A percentile compares a stretch with the other conserved stretches of the same genome.
Evolutionary conservation across 1,140 invertebrate species (phyloP).

Genomic region (Zaprionus taronus): DNA sequence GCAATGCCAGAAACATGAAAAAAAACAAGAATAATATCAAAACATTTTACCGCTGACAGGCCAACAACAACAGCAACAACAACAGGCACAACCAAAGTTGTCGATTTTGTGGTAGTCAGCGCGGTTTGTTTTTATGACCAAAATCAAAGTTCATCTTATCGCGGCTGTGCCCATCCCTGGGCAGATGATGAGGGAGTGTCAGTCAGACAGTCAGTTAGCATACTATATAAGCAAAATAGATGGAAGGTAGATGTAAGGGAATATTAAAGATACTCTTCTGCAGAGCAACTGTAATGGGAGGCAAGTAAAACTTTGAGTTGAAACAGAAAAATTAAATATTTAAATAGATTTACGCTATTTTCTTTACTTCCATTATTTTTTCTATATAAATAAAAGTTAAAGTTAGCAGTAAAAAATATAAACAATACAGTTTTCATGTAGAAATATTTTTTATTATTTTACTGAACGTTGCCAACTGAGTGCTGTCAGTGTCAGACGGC

Average conservation of each 20-base stretch:
- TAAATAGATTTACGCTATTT: too few species aligned
- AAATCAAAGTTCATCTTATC: slow-evolving; percentile 47
- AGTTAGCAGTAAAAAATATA: too few species aligned
- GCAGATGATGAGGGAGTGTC: slow-evolving; percentile 29
- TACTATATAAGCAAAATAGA: slow-evolving; percentile 5
- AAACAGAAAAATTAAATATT: not conserved
- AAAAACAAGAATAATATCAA: slow-evolving; percentile 46
- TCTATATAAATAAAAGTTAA: too few species aligned
- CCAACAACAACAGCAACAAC: slow-evolving; percentile 3
- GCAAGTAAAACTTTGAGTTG: not conserved
- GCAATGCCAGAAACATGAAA: slow-evolving; percentile 5
- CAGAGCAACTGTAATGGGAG: not conserved
- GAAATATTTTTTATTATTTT: too few species aligned
- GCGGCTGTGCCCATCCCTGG: slow-evolving; percentile 18
- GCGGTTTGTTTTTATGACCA: slow-evolving; percentile 13
- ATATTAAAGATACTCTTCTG: not conserved
- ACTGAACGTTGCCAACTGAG: not conserved
- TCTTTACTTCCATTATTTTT: too few species aligned
- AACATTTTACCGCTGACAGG: slow-evolving; percentile 19
- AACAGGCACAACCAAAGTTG: not conserved
- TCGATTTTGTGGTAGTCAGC: slow-evolving; percentile 11
- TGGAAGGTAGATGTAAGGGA: slow-evolving; percentile 7
- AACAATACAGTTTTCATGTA: too few species aligned
- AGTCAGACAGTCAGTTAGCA: slow-evolving; percentile 15
- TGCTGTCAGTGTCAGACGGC: not conserved